Conservation (phyloP, 2,888 invertebrate species). For the Bimastos eiseni region DNA sequence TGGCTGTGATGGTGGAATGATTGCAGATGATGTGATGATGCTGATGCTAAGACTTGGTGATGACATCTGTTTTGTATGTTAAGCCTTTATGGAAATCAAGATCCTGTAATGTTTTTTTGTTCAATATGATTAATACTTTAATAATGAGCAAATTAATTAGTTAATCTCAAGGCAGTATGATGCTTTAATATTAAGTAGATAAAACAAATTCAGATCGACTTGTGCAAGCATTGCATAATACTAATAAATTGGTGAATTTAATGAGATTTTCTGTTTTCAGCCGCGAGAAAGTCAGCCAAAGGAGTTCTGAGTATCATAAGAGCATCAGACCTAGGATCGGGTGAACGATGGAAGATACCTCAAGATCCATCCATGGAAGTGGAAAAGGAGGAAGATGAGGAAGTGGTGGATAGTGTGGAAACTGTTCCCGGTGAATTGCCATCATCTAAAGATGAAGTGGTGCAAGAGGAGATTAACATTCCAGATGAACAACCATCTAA, state of each 20-base stretch:
- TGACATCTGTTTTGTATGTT: too few relatives aligned
- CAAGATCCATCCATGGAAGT: not conserved
- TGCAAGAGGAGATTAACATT: not conserved
- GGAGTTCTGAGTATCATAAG: conserved; percentile 19
- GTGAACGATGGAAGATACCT: conserved; percentile 8
- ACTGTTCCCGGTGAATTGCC: not conserved
- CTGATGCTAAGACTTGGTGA: too few relatives aligned
- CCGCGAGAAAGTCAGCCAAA: conserved; percentile 25
- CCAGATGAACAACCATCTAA: conserved; percentile 4
- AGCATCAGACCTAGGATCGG: not conserved
- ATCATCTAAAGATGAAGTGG: not conserved
- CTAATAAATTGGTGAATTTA: not conserved
- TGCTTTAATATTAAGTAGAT: not conserved
- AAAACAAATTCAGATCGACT: conserved; percentile 2
- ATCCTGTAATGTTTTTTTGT: too few relatives aligned
- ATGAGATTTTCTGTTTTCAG: not conserved
- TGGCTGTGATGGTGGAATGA: too few relatives aligned
- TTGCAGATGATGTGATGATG: too few relatives aligned
- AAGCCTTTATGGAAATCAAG: too few relatives aligned
- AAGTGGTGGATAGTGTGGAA: not conserved
- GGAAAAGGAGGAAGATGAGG: not conserved
- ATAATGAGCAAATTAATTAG: too few relatives aligned
- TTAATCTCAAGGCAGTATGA: too few relatives aligned
- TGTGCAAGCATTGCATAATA: not conserved
- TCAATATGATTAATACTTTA: too few relatives aligned